These are phyloP conservation scores for Escarpia spicata DNA, from an alignment of 2,888 invertebrate species.

Conservation along the genomic window DNA sequence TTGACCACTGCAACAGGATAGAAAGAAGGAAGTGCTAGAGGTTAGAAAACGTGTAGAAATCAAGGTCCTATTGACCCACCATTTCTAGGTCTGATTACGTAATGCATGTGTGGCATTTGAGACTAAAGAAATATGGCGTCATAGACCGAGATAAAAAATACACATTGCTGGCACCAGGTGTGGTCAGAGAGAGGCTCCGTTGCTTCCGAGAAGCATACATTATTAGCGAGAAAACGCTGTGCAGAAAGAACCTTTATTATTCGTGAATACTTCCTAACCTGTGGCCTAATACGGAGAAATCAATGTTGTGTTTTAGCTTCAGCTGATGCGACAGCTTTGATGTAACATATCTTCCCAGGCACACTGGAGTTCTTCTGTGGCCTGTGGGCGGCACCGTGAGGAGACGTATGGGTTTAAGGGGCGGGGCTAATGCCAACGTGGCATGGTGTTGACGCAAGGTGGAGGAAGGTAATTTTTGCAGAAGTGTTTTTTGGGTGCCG, in stretches of 20 bases:
- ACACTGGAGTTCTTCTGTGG: neutral
- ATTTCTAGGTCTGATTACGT: neutral
- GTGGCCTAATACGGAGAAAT: neutral
- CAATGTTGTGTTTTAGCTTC: constrained; percentile 10
- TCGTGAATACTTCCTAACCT: neutral
- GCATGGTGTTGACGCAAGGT: neutral
- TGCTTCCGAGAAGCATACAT: neutral
- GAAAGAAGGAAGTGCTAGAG: neutral
- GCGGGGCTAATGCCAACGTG: neutral
- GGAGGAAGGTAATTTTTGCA: neutral
- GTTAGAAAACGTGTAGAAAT: neutral
- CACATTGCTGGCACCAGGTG: neutral
- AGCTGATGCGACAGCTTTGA: neutral
- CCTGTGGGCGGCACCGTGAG: neutral
- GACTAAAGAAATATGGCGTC: neutral
- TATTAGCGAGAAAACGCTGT: neutral
- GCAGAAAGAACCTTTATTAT: neutral
- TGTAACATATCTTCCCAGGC: constrained; percentile 7
- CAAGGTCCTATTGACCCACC: neutral
- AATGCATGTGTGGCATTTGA: neutral
- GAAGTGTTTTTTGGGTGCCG: constrained; percentile 7
- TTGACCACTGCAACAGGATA: neutral
- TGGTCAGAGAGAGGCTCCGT: neutral
- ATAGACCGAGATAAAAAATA: neutral
- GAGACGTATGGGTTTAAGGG: neutral